A percentile compares a stretch with the other conserved stretches of the same genome.
These are phyloP conservation scores for Empidonax alnorum DNA, from an alignment of 2,113 vertebrate species.

Conservation along the genomic window DNA sequence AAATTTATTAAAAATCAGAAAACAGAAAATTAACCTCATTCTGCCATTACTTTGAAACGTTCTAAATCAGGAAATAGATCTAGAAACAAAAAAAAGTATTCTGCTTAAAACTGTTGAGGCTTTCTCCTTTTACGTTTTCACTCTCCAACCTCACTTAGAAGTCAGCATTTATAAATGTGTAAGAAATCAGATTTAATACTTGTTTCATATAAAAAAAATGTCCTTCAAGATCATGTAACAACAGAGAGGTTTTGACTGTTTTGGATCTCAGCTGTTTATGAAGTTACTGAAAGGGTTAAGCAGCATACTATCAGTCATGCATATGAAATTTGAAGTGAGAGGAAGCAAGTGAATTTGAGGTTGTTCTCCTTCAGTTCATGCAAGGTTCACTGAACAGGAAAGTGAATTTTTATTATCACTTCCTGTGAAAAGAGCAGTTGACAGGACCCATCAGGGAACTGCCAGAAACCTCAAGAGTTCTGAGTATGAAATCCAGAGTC, in stretches of 20 bases:
- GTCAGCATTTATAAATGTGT: background rate
- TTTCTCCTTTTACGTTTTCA: background rate
- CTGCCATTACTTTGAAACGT: background rate
- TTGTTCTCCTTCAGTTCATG: constrained; percentile 57
- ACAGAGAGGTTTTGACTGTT: background rate
- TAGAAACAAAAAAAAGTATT: background rate
- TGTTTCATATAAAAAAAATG: background rate
- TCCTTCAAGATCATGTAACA: background rate
- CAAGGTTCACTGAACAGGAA: constrained; percentile 65
- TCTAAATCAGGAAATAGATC: background rate
- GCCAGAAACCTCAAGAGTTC: constrained; percentile 66
- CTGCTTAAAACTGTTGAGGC: background rate
- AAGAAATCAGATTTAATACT: background rate
- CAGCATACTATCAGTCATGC: background rate
- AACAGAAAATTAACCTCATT: background rate
- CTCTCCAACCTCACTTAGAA: background rate
- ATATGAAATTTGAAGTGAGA: constrained; percentile 53
- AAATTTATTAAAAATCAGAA: background rate
- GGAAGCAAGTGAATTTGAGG: constrained; percentile 40
- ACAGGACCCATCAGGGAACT: constrained; percentile 65
- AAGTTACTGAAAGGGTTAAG: constrained; percentile 42
- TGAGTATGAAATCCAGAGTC: constrained; percentile 23
- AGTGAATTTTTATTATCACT: constrained; percentile 69
- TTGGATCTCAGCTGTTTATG: background rate
- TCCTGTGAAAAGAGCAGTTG: constrained; percentile 66